Evolutionary conservation across 2,797 vertebrate genomes (phyloP).

Genomic region (Malacoraja senta): DNA sequence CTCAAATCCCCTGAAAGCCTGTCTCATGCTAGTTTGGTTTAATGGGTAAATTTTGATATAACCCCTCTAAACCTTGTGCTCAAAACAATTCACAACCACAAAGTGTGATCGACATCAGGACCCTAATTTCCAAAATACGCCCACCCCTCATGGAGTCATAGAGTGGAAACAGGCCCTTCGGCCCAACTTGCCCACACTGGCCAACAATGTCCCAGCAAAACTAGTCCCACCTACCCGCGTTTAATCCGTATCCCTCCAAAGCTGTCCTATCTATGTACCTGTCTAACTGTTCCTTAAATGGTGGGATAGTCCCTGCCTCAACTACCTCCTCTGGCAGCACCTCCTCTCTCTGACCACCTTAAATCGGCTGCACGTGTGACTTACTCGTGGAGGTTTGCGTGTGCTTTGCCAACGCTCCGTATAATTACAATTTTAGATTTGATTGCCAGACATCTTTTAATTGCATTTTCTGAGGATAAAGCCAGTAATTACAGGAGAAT

Average conservation of each 20-base stretch:
- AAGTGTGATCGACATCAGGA: background rate
- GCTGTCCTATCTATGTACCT: too few species aligned
- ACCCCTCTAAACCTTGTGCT: background rate
- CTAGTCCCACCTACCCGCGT: too few species aligned
- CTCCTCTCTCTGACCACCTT: background rate
- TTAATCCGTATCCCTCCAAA: too few species aligned
- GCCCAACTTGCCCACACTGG: too few species aligned
- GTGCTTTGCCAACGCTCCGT: background rate
- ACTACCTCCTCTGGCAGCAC: background rate
- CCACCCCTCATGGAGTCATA: too few species aligned
- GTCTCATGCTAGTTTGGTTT: background rate
- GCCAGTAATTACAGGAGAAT: background rate
- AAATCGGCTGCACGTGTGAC: too few species aligned
- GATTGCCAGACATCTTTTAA: background rate
- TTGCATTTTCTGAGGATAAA: conserved; percentile 4
- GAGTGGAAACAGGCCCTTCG: too few species aligned
- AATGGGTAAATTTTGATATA: background rate
- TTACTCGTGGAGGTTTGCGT: too few species aligned
- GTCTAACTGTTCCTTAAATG: too few species aligned
- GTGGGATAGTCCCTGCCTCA: too few species aligned
- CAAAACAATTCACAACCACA: background rate
- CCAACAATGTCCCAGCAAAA: too few species aligned
- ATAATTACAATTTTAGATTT: background rate
- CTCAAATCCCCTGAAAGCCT: background rate
- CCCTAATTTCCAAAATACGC: background rate